A percentile compares a stretch with the other conserved stretches of the same genome.
Conservation (phyloP, 2,888 invertebrate species). For the Odontothrips loti region DNA sequence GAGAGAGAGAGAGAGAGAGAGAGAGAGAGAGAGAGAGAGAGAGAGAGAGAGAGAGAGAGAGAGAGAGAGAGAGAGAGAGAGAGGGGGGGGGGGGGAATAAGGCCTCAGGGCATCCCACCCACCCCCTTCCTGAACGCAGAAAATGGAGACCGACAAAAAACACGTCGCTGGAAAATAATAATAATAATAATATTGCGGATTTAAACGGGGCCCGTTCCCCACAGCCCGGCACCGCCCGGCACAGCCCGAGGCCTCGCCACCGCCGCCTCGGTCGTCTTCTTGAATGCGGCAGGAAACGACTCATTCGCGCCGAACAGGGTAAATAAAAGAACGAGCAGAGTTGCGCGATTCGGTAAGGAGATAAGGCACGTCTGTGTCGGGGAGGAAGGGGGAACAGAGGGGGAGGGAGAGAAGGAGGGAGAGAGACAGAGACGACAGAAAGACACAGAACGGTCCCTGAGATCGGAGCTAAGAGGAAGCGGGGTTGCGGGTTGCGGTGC, state of each 20-base stretch:
- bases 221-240: background rate
- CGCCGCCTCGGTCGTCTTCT: background rate
- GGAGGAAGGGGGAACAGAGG: background rate
- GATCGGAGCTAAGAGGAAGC: background rate
- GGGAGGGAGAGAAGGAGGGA: background rate
- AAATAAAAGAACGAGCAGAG: slow-evolving; percentile 22
- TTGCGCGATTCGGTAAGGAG: slow-evolving; percentile 22
- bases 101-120: too few relatives aligned
- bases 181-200: background rate
- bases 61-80: too few relatives aligned
- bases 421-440: background rate
- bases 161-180: background rate
- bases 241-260: background rate
- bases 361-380: slow-evolving; percentile 14
- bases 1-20: too few relatives aligned
- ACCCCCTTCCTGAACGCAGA: too few relatives aligned
- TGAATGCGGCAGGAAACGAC: background rate
- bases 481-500: background rate
- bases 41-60: too few relatives aligned
- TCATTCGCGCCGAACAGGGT: slow-evolving; percentile 16
- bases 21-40: too few relatives aligned
- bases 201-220: background rate
- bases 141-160: too few relatives aligned
- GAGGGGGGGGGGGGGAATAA: too few relatives aligned
- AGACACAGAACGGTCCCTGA: background rate